Evolutionary conservation across 2,113 vertebrate species (phyloP).

Genomic region (Myocastor coypus): DNA sequence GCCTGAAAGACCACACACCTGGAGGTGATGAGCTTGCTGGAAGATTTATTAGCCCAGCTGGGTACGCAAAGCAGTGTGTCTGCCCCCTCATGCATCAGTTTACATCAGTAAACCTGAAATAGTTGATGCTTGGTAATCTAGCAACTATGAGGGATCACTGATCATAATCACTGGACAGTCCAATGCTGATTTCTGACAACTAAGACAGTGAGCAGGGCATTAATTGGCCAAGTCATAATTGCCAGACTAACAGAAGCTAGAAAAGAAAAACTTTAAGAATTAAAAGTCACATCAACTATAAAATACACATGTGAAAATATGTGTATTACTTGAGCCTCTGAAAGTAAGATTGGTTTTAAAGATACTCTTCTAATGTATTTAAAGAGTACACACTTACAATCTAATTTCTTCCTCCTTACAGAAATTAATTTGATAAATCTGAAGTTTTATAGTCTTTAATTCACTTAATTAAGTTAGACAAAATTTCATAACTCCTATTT

Average conservation of each 20-base stretch:
- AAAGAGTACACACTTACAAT: background rate
- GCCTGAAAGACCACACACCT: conserved; percentile 60
- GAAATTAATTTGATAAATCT: conserved; percentile 28
- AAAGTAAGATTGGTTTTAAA: conserved; percentile 46
- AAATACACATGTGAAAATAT: background rate
- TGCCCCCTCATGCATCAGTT: background rate
- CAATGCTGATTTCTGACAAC: background rate
- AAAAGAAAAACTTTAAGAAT: background rate
- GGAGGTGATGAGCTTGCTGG: background rate
- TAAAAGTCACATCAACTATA: background rate
- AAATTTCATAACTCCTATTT: conserved; percentile 54
- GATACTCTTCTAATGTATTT: background rate
- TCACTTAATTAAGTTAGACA: conserved; percentile 42
- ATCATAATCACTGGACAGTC: background rate
- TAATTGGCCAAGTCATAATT: background rate
- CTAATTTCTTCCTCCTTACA: background rate
- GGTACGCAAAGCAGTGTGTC: background rate
- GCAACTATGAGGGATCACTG: background rate
- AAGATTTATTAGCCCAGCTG: conserved; percentile 67
- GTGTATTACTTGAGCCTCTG: background rate
- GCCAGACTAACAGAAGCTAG: background rate
- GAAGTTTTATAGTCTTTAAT: conserved; percentile 16
- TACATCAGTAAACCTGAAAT: background rate
- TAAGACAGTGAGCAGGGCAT: background rate
- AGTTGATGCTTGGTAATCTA: conserved; percentile 20